phyloP scores from a whole-genome alignment of 2,113 vertebrate genomes.

The Dolichotis patagonum region DNA sequence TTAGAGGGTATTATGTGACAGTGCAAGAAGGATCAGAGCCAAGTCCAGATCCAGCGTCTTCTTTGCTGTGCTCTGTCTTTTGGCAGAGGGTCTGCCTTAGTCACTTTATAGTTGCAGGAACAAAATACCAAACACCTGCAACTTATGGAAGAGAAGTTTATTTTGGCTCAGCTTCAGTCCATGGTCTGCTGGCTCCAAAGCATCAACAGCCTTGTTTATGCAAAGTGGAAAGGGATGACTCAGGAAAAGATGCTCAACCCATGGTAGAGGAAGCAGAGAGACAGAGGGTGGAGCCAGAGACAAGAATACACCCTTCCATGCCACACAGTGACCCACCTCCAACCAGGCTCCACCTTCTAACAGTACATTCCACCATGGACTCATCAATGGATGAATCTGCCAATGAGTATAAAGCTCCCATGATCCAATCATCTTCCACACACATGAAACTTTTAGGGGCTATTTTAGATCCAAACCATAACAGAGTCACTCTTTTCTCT shows the following conservation, averaged over 20 bases:
- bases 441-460: neutral
- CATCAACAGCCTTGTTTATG: no score
- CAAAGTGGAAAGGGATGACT: neutral
- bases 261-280: neutral
- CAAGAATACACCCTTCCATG: neutral
- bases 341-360: neutral
- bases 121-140: neutral
- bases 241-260: neutral
- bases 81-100: neutral
- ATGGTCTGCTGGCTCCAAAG: neutral
- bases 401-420: neutral
- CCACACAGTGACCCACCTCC: neutral
- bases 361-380: neutral
- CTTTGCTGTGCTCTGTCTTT: neutral
- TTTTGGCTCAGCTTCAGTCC: neutral
- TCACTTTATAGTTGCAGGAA: neutral
- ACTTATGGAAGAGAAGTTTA: neutral
- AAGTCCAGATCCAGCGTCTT: neutral
- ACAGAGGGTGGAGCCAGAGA: neutral
- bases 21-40: neutral
- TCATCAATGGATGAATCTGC: neutral
- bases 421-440: neutral
- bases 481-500: neutral
- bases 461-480: neutral
- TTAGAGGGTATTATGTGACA: neutral